Evolutionary conservation across 1,140 invertebrate genomes (phyloP).

Genomic region (Zaprionus kolodkinae): DNA sequence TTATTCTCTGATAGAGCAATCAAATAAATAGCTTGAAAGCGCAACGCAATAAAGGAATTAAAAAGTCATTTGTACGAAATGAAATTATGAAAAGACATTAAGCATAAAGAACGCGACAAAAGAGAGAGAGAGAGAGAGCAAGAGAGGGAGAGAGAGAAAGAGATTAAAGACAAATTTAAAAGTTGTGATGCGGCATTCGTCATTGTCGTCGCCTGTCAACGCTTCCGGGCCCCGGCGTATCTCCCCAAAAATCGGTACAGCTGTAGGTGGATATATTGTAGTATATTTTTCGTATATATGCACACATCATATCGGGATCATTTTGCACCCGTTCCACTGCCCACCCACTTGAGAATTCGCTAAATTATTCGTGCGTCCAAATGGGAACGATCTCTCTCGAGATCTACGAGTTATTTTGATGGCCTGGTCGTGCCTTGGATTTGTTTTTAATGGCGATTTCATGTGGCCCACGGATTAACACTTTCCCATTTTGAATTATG

Average conservation of each 20-base stretch:
- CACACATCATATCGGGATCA: slow-evolving; percentile 11
- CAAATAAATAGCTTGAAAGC: slow-evolving; percentile 20
- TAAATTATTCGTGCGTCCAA: slow-evolving; percentile 45
- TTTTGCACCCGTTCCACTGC: slow-evolving; percentile 10
- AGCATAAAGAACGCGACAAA: slow-evolving; percentile 1
- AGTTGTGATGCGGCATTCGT: slow-evolving; percentile 53
- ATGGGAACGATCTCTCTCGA: slow-evolving; percentile 51
- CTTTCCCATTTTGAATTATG: slow-evolving; percentile 67
- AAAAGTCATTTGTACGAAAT: slow-evolving; percentile 51
- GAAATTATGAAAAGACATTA: slow-evolving; percentile 33
- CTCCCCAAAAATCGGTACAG: background rate
- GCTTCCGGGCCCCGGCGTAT: slow-evolving; percentile 50
- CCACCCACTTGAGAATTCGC: slow-evolving; percentile 32
- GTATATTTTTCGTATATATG: slow-evolving; percentile 1
- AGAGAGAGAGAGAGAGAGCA: background rate
- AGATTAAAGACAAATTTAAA: slow-evolving; percentile 37
- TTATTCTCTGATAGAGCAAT: slow-evolving; percentile 5
- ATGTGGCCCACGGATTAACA: slow-evolving; percentile 66
- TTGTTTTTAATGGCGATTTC: slow-evolving; percentile 72
- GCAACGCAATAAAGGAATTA: slow-evolving; percentile 59
- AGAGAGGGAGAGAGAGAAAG: slow-evolving; percentile 8
- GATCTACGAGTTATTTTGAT: slow-evolving; percentile 58
- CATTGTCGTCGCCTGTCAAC: slow-evolving; percentile 62
- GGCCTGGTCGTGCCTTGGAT: slow-evolving; percentile 51
- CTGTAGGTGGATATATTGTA: slow-evolving; percentile 1